A percentile compares a stretch with the other conserved stretches of the same genome.
Conservation (phyloP, 2,888 invertebrate genomes). For the Hermaeophaga mercurialis region DNA sequence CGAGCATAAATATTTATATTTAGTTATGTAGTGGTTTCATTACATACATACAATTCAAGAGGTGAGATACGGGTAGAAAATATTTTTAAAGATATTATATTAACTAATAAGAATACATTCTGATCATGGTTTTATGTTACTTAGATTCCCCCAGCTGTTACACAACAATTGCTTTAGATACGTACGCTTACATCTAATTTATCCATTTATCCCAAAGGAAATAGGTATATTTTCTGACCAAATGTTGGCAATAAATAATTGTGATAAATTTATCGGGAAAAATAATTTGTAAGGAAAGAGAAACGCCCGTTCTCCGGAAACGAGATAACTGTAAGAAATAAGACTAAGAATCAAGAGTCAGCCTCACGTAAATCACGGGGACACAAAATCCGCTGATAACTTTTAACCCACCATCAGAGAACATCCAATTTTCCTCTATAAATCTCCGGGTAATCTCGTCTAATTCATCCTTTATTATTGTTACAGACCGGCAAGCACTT, state of each 20-base stretch:
- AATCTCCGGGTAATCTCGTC: slow-evolving; percentile 25
- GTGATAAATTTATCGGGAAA: slow-evolving; percentile 20
- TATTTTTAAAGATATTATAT: too few species aligned
- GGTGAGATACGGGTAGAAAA: too few species aligned
- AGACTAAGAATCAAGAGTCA: slow-evolving; percentile 14
- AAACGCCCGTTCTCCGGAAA: slow-evolving; percentile 8
- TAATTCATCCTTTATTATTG: slow-evolving; percentile 46
- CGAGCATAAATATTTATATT: too few species aligned
- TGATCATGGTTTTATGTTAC: too few species aligned
- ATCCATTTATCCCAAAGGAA: too few species aligned
- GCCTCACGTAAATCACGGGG: slow-evolving; percentile 20
- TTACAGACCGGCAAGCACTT: slow-evolving; percentile 91
- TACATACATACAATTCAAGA: too few species aligned
- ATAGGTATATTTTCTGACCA: not conserved
- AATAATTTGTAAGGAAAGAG: slow-evolving; percentile 22
- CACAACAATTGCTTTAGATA: too few species aligned
- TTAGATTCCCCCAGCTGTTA: too few species aligned
- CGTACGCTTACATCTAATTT: too few species aligned
- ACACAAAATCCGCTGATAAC: slow-evolving; percentile 26
- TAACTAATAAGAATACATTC: too few species aligned
- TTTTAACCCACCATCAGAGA: slow-evolving; percentile 20
- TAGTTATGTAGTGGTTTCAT: too few species aligned
- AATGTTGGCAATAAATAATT: slow-evolving; percentile 15
- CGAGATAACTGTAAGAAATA: slow-evolving; percentile 3
- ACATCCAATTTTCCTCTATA: slow-evolving; percentile 23